Evolutionary conservation across 2,888 invertebrate species (phyloP).

Genomic region (Cephus rjabovi): DNA sequence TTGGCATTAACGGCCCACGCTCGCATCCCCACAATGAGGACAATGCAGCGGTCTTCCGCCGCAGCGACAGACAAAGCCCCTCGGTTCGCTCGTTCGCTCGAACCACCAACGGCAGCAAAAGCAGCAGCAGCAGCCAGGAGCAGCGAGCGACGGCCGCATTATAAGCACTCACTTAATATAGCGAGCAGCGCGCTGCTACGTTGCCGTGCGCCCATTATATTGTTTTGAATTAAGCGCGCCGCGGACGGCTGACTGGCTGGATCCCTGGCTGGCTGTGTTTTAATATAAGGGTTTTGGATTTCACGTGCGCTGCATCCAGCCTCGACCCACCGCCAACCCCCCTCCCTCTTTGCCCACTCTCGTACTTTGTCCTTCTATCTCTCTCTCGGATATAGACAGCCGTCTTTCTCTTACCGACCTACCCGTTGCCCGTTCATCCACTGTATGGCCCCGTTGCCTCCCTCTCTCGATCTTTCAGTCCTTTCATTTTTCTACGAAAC

Average conservation of each 20-base stretch:
- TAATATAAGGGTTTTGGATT: slow-evolving; percentile 60
- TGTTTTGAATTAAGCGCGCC: slow-evolving; percentile 56
- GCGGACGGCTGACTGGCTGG: slow-evolving; percentile 33
- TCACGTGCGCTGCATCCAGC: slow-evolving; percentile 38
- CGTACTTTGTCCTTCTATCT: not conserved
- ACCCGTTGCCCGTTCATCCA: slow-evolving; percentile 19
- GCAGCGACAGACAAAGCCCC: slow-evolving; percentile 39
- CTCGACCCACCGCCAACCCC: slow-evolving; percentile 16
- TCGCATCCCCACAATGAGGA: slow-evolving; percentile 45
- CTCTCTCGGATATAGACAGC: slow-evolving; percentile 7
- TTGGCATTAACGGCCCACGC: slow-evolving; percentile 45
- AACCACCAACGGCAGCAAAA: not conserved
- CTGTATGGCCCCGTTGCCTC: slow-evolving; percentile 20
- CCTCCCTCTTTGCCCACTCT: not conserved
- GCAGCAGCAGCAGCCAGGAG: slow-evolving; percentile 3
- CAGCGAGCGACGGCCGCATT: slow-evolving; percentile 25
- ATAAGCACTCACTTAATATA: slow-evolving; percentile 38
- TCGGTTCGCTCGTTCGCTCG: slow-evolving; percentile 1
- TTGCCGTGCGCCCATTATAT: slow-evolving; percentile 55
- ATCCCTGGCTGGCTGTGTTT: slow-evolving; percentile 41
- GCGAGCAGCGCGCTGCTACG: slow-evolving; percentile 24
- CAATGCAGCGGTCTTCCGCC: slow-evolving; percentile 49
- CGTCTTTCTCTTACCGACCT: slow-evolving; percentile 15
- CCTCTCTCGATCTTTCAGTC: slow-evolving; percentile 29
- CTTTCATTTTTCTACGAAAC: slow-evolving; percentile 41